Evolutionary conservation across 2,888 invertebrate genomes (phyloP), one percentile per base, ranked within the genome.

Genomic region (Xestia c-nigrum): DNA sequence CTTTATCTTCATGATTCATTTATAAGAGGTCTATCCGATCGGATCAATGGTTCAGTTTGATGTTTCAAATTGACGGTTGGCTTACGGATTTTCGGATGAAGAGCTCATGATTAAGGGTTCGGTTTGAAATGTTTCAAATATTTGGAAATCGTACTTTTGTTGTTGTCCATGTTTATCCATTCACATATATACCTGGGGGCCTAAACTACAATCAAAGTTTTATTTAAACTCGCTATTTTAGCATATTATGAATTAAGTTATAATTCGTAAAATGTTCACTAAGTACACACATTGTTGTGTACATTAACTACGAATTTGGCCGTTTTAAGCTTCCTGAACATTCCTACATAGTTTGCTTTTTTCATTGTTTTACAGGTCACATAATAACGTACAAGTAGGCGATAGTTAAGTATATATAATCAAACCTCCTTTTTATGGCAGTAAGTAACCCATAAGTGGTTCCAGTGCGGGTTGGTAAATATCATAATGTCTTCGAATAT

Each of bases 1-100:
- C 46, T 72, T 67, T 78, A 79, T 79, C 73, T 24, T 81, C 74
- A 84, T 84, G 81, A 65, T 69, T 80, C 16, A 81, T 81, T 81
- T 80, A 80, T 80, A 68, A 80, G 67, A 57, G 19, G 59, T 38
- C 9, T 72, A 84, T 72, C 80, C 55, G 31, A 61, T 38, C 14
- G 66, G 80, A 67, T 80, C 72, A 72, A 57, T 52, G 71, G 66
- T 78, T 70, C 38, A 70, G 59, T 68, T 68, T 55, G 80, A 79
- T 72, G 61, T 79, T 79, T 72, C 55, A n/a, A 55, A 57, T 83
- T 50, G 21, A 19, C 24, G 24, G 38, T 79, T 7, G 31, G 40
- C 31, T 79, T 55, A 65, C 16, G 52, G 47, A 63, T 63, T 82
- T 14, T 70, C n/a, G 52, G 21, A 7, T 46, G 38, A 50, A 64